Percentiles rank a stretch among this genome's conserved stretches.
Evolutionary conservation across 1,140 invertebrate genomes (phyloP).

Genomic region (Catajapyx aquilonaris): DNA sequence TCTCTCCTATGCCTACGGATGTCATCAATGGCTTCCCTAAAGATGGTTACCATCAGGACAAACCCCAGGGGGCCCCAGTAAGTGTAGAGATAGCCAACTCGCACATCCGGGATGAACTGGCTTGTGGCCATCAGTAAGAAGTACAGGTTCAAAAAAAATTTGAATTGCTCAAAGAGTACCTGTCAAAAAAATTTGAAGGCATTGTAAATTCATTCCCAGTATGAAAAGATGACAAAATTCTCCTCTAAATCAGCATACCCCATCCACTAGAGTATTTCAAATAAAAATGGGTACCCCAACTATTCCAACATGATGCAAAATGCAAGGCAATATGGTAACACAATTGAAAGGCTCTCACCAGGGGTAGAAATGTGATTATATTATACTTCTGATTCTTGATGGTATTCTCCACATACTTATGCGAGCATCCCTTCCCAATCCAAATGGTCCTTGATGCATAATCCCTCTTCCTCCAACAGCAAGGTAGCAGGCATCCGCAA

Average conservation of each 20-base stretch:
- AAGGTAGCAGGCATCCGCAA: constrained; percentile 37
- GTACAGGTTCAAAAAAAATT: constrained; percentile 96
- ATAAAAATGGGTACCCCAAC: not conserved
- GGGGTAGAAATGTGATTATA: constrained; percentile 88
- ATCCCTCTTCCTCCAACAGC: constrained; percentile 42
- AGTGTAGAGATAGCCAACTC: constrained; percentile 94
- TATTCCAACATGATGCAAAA: not conserved
- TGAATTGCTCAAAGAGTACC: constrained; percentile 95
- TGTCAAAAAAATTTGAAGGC: constrained; percentile 21
- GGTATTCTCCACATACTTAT: constrained; percentile 83
- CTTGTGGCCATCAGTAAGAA: constrained; percentile 95
- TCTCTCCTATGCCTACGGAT: constrained; percentile 75
- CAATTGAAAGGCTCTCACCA: constrained; percentile 35
- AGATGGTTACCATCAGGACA: constrained; percentile 86
- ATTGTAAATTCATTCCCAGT: constrained; percentile 4
- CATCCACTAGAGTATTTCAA: constrained; percentile 1
- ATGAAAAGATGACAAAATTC: constrained; percentile 1
- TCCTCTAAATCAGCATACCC: constrained; percentile 1
- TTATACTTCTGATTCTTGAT: constrained; percentile 99
- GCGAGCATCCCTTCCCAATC: constrained; percentile 32
- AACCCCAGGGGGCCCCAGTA: constrained; percentile 98
- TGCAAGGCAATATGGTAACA: not conserved
- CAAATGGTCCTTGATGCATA: constrained; percentile 38
- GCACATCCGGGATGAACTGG: constrained; percentile 90
- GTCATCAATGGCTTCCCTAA: constrained; percentile 92